These are phyloP conservation scores for Menura novaehollandiae DNA, from an alignment of 2,113 vertebrate genomes.

Conservation along the genomic window DNA sequence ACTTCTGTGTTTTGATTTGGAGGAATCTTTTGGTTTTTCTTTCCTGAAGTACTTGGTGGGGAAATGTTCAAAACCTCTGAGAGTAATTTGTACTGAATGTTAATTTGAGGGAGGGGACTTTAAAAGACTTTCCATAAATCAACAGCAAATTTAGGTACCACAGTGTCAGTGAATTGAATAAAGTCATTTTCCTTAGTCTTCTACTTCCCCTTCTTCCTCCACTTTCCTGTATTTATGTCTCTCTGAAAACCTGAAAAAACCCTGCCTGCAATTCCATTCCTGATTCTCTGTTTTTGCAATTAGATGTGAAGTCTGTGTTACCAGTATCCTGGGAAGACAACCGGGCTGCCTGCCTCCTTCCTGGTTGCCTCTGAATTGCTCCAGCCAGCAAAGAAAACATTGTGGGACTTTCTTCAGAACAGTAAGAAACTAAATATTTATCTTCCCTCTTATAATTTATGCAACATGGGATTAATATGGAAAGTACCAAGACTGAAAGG, in stretches of 20 bases:
- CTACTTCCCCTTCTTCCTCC: not conserved
- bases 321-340: conserved; percentile 27
- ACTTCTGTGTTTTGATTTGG: not conserved
- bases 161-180: not conserved
- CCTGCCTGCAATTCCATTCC: not conserved
- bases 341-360: conserved; percentile 19
- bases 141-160: not conserved
- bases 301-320: not conserved
- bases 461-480: conserved; percentile 49
- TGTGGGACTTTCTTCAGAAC: conserved; percentile 36
- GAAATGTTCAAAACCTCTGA: not conserved
- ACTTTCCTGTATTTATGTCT: not conserved
- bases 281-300: conserved; percentile 32
- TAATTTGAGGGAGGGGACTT: not conserved
- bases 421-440: conserved; percentile 66
- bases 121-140: not conserved
- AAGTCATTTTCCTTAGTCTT: not conserved
- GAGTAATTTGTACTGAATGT: not conserved
- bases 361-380: conserved; percentile 24
- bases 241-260: not conserved
- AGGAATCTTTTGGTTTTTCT: not conserved
- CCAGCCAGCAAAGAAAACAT: conserved; percentile 46
- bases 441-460: conserved; percentile 55
- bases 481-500: conserved; percentile 43
- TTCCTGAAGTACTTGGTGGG: not conserved